phyloP scores from a whole-genome alignment of 2,113 vertebrate species.

The Coreoperca whiteheadi region DNA sequence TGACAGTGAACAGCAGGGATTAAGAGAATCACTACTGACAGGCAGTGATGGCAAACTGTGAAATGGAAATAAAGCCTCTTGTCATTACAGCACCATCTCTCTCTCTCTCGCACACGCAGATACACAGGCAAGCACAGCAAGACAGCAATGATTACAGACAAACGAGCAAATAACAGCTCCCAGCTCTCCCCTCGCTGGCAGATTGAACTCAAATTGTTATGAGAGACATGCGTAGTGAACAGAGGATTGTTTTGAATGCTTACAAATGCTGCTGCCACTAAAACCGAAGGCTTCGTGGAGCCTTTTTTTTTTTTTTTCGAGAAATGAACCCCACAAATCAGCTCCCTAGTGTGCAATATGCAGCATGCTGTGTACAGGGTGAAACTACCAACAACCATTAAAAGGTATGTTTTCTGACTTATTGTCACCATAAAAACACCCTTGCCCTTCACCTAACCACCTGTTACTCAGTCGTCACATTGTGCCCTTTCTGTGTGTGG shows the following conservation, averaged over 20 bases:
- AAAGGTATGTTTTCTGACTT: conserved; percentile 3
- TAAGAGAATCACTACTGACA: conserved; percentile 81
- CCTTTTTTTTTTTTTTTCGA: conserved; percentile 29
- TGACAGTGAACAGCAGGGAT: conserved; percentile 73
- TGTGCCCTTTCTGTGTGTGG: neutral
- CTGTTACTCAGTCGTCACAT: neutral
- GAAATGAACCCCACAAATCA: conserved; percentile 51
- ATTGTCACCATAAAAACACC: neutral
- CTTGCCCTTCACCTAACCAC: neutral
- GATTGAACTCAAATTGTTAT: conserved; percentile 74
- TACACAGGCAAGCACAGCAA: conserved; percentile 61
- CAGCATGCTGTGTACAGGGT: conserved; percentile 10
- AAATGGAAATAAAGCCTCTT: conserved; percentile 82
- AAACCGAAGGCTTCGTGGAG: conserved; percentile 57
- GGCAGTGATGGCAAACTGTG: conserved; percentile 78
- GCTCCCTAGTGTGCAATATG: conserved; percentile 23
- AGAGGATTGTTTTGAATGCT: conserved; percentile 69
- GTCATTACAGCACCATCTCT: conserved; percentile 74
- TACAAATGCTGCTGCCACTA: conserved; percentile 64
- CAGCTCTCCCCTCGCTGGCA: conserved; percentile 69
- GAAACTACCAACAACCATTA: conserved; percentile 25
- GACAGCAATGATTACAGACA: conserved; percentile 81
- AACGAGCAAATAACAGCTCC: conserved; percentile 78
- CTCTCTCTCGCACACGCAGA: conserved; percentile 48
- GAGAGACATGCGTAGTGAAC: conserved; percentile 66